Conservation (phyloP, 2,113 vertebrate genomes). For the Nothocercus nigrocapillus region DNA sequence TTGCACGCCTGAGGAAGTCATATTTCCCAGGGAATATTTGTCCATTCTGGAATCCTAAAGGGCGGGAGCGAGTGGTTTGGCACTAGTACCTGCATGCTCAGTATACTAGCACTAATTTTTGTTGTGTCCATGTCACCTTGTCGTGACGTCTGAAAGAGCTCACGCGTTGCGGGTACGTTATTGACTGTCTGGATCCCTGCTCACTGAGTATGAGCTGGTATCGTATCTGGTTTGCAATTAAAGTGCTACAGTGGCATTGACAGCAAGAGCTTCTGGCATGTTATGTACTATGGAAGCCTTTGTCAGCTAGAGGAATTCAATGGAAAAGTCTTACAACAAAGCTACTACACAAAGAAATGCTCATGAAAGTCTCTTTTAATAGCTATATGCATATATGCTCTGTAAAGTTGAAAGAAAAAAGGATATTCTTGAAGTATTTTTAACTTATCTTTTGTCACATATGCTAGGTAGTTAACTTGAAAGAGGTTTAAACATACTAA, state of each 20-base stretch:
- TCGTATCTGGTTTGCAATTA: background rate
- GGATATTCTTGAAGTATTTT: background rate
- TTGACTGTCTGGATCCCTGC: background rate
- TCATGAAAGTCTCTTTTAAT: background rate
- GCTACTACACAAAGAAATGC: background rate
- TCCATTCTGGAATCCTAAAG: background rate
- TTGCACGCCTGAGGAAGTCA: accelerated
- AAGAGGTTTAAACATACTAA: background rate
- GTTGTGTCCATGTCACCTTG: background rate
- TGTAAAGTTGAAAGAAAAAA: background rate
- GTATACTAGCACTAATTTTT: background rate
- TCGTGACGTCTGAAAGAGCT: background rate
- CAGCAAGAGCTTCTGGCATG: background rate
- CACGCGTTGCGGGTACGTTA: background rate
- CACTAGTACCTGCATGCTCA: background rate
- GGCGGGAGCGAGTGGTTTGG: background rate
- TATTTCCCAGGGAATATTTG: accelerated
- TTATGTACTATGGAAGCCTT: background rate
- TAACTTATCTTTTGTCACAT: background rate
- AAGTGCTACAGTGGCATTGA: background rate
- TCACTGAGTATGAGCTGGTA: background rate
- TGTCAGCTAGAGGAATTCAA: background rate
- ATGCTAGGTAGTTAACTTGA: background rate
- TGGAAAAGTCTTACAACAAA: background rate
- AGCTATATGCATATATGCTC: background rate